Base-by-base conservation (phyloP, 2,113 vertebrate species). In the Muscicapa adusta region DNA sequence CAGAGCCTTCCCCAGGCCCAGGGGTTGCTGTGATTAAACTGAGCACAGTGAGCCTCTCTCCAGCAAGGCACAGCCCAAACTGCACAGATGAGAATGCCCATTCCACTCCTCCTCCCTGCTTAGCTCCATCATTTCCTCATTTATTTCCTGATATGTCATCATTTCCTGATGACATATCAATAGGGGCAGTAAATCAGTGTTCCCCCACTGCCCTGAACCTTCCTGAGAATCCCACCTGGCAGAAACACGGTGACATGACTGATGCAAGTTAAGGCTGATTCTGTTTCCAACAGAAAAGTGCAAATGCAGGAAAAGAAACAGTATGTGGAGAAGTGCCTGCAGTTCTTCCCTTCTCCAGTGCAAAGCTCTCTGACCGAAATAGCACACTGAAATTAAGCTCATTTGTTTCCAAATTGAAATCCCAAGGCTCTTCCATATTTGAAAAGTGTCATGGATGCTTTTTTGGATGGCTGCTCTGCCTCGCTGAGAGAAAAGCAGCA, bases 351-450 rank as follows among this genome's bases (percentile, higher is more conserved):
- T 79, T 91, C 88, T 62, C 71, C 70, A 18, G 1, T 10, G 79
- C 76, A 74, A 80, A 96, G 58, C 70, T 63, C 38, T 72, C 62
- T 33, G 82, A 93, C 75, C 5, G 2, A 91, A 96, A 95, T 62
- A 80, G 89, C 66, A 60, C 74, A 43, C 5, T 15, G 25, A 85
- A 95, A 96, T 90, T 79, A 94, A 94, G 91, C 83, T 92, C 75
- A 25, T 91, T 89, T 96, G 91, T 89, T 95, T 87, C 91, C 84
- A 68, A 82, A 82, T 17, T 84, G 88, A 96, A 96, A 93, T 89
- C 89, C 79, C 96, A 82, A 89, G 82, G 53, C 65, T 89, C 66
- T 77, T 63, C 89, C 66, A 8, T 24, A 29, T 82, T 85, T 48
- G 54, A 67, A 17, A 96, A 96, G 88, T 33, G 20, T 86, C 80